phyloP scores from a whole-genome alignment of 1,140 invertebrate genomes.

The Phortica variegata region DNA sequence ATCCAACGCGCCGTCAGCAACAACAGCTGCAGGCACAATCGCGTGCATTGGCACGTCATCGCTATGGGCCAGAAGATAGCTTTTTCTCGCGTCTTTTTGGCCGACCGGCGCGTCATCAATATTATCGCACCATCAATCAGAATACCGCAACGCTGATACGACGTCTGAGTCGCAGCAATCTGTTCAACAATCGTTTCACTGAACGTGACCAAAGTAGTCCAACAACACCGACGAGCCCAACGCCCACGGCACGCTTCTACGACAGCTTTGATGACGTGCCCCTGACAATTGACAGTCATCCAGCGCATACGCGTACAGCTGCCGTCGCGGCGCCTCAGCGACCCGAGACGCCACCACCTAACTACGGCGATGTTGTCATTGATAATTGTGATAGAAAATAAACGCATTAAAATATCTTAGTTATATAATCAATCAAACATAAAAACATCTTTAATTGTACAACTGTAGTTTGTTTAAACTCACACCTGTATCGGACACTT shows the following conservation, averaged over 20 bases:
- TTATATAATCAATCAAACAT: neutral
- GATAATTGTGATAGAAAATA: conserved; percentile 49
- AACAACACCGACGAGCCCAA: conserved; percentile 13
- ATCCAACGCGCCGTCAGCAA: conserved; percentile 13
- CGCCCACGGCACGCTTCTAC: conserved; percentile 17
- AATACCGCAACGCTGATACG: conserved; percentile 49
- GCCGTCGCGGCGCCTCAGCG: too few relatives aligned
- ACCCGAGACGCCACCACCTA: conserved; percentile 47
- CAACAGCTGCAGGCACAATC: conserved; percentile 17
- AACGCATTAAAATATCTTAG: conserved; percentile 1
- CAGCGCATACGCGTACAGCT: conserved; percentile 3
- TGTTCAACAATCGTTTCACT: conserved; percentile 32
- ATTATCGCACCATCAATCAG: conserved; percentile 50
- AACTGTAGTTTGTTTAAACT: neutral
- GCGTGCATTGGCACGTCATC: conserved; percentile 25
- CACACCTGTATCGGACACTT: conserved; percentile 44
- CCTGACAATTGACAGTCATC: conserved; percentile 22
- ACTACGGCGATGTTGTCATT: conserved; percentile 45
- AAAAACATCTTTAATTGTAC: neutral
- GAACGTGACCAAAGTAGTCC: conserved; percentile 15
- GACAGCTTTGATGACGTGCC: neutral
- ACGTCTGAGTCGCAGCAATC: conserved; percentile 47
- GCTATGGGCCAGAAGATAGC: conserved; percentile 37
- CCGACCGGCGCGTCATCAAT: conserved; percentile 42
- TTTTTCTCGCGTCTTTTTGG: conserved; percentile 47